Evolutionary conservation across 2,888 invertebrate genomes (phyloP).

Genomic region (Prosopocoilus inquinatus): DNA sequence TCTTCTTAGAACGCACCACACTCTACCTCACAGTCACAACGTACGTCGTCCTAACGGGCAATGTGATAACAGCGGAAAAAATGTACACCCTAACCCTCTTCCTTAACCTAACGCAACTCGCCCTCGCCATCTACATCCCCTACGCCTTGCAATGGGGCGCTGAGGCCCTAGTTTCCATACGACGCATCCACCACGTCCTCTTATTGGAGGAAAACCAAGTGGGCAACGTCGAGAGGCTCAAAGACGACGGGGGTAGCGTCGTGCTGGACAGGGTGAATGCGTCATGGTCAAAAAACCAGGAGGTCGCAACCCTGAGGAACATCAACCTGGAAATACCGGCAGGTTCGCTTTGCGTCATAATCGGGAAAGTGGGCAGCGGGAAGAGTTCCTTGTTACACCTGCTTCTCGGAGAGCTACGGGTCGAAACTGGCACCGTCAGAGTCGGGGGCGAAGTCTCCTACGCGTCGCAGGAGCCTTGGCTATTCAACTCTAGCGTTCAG

Average conservation of each 20-base stretch:
- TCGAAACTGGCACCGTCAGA: constrained; percentile 51
- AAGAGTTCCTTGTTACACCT: constrained; percentile 59
- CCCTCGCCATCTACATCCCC: constrained; percentile 61
- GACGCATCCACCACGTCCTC: constrained; percentile 57
- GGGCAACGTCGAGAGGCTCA: not conserved
- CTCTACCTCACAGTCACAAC: constrained; percentile 73
- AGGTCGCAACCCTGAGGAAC: constrained; percentile 36
- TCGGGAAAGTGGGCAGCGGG: constrained; percentile 90
- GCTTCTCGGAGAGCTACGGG: constrained; percentile 60
- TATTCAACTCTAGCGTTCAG: constrained; percentile 57
- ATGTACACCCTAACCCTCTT: constrained; percentile 48
- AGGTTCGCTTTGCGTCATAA: constrained; percentile 66
- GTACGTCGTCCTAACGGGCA: constrained; percentile 65
- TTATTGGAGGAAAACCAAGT: constrained; percentile 55
- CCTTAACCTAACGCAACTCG: constrained; percentile 51
- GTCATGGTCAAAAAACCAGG: constrained; percentile 28
- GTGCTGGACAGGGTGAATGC: constrained; percentile 31
- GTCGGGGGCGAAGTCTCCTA: constrained; percentile 57
- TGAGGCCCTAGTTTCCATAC: constrained; percentile 56
- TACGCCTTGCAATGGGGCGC: constrained; percentile 57
- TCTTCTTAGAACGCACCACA: constrained; percentile 78
- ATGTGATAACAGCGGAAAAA: constrained; percentile 55
- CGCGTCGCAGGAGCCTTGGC: constrained; percentile 66
- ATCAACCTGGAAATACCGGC: constrained; percentile 49
- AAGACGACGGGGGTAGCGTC: constrained; percentile 27